Percentiles rank a stretch among this genome's conserved stretches.
Conservation (phyloP, 2,797 vertebrate genomes). For the Takifugu ocellatus region DNA sequence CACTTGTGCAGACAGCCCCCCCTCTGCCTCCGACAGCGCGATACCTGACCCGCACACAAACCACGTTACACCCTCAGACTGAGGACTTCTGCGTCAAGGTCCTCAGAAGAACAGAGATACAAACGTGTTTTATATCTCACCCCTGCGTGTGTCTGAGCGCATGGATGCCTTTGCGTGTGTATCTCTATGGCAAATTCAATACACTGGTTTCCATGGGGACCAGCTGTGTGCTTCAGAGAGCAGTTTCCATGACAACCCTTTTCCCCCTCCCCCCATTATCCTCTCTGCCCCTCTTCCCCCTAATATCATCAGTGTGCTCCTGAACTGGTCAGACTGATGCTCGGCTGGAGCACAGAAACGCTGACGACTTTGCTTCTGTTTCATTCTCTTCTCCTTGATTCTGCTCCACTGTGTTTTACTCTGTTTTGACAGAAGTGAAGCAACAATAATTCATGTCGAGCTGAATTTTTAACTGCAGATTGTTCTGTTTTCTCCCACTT, state of each 20-base stretch:
- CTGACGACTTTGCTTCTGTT: background rate
- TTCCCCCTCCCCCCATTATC: constrained; percentile 36
- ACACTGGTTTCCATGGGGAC: constrained; percentile 70
- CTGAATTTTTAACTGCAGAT: background rate
- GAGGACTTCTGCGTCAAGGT: background rate
- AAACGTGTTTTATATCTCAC: background rate
- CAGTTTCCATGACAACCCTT: constrained; percentile 75
- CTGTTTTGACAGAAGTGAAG: background rate
- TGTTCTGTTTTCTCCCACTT: background rate
- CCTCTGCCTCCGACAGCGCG: constrained; percentile 89
- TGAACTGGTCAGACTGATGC: constrained; percentile 19
- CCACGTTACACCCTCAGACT: background rate
- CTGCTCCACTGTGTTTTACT: background rate
- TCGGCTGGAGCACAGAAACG: background rate
- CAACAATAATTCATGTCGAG: background rate
- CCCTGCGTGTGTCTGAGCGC: constrained; percentile 24
- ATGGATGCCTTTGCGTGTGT: constrained; percentile 24
- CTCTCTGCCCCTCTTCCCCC: constrained; percentile 11
- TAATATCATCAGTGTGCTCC: constrained; percentile 19
- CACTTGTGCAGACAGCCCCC: constrained; percentile 87
- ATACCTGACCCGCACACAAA: constrained; percentile 78
- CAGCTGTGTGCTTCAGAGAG: constrained; percentile 66
- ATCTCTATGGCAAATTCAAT: constrained; percentile 69
- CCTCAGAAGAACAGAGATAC: constrained; percentile 1
- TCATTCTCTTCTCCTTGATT: background rate